Percentiles rank a stretch among this genome's conserved stretches.
phyloP scores from a whole-genome alignment of 1,140 invertebrate species.

The Palaemon carinicauda region DNA sequence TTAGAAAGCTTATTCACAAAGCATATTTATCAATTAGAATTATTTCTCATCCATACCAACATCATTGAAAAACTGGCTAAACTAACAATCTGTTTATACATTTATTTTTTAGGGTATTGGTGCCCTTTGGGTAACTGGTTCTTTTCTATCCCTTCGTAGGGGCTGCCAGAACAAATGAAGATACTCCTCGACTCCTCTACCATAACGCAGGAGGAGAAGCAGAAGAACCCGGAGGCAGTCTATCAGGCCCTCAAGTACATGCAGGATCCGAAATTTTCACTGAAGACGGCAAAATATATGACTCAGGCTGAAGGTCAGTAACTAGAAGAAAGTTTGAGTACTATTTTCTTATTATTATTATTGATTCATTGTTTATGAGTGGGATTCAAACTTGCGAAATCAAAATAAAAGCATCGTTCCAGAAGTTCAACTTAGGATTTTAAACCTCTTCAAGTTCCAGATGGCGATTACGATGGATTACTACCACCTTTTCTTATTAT shows the following conservation, averaged over 20 bases:
- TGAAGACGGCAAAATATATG: constrained; percentile 85
- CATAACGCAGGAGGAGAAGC: constrained; percentile 98
- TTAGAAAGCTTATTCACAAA: too few relatives aligned
- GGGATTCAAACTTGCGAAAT: too few relatives aligned
- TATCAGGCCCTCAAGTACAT: constrained; percentile 98
- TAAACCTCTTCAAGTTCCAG: background rate
- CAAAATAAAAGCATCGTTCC: background rate
- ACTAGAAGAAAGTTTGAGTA: background rate
- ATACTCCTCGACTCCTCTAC: constrained; percentile 92
- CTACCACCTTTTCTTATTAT: background rate
- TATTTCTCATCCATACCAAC: too few relatives aligned
- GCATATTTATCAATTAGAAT: too few relatives aligned
- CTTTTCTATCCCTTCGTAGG: constrained; percentile 66
- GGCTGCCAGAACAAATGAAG: constrained; percentile 98
- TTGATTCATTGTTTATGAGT: too few relatives aligned
- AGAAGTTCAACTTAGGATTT: background rate
- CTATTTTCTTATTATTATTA: background rate
- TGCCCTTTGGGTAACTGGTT: background rate
- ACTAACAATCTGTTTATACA: too few relatives aligned
- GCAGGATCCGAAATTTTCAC: constrained; percentile 76
- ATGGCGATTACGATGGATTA: background rate
- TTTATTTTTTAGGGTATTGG: too few relatives aligned
- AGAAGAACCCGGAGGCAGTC: constrained; percentile 98
- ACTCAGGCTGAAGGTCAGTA: constrained; percentile 65
- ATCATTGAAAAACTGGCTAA: too few relatives aligned